Base-by-base conservation (phyloP, 64 coral and sea anemone species). In the Stylophora pistillata region DNA sequence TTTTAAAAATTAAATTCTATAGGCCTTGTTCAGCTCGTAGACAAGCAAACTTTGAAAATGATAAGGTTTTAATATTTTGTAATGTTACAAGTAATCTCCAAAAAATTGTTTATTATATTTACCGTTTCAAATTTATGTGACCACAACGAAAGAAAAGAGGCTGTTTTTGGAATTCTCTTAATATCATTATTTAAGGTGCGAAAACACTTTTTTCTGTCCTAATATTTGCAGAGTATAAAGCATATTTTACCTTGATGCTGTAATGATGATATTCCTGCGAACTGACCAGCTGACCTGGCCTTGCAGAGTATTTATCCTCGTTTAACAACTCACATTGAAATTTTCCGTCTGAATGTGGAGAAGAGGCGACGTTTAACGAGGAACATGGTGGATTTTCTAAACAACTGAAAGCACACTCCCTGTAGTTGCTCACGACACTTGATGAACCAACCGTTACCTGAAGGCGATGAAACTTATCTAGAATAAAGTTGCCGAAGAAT, bases 211-310 rank as follows among this genome's bases (percentile, higher is more conserved):
- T n/a, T n/a, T n/a, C n/a, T n/a, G n/a, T n/a, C n/a, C n/a, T n/a
- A n/a, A n/a, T n/a, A n/a, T n/a, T n/a, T n/a, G n/a, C n/a, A n/a
- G n/a, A n/a, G n/a, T n/a, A n/a, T n/a, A n/a, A n/a, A n/a, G n/a
- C n/a, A n/a, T n/a, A n/a, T n/a, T n/a, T n/a, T 68, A 68, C 64
- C 64, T 68, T 68, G 64, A 68, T 68, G 64, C 21, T 68, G 64
- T 68, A 68, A 28, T 68, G 64, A 25, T 68, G 64, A 25, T 68
- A n/a, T 68, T 47, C 64, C 21, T 68, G 64, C 10, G 64, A 68
- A 25, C 1, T 68, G 5, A 68, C 64, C 12, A 68, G 21, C 7
- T 68, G 64, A 10, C n/a, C 64, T 68, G 64, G 23, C 0, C 13
- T 68, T 11, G 64, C 64, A n/a, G 64, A 68, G 23, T 68, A 68